These are phyloP conservation scores for Chiridota heheva DNA, from an alignment of 35 echinoderm and acorn worm species.

Conservation along the genomic window DNA sequence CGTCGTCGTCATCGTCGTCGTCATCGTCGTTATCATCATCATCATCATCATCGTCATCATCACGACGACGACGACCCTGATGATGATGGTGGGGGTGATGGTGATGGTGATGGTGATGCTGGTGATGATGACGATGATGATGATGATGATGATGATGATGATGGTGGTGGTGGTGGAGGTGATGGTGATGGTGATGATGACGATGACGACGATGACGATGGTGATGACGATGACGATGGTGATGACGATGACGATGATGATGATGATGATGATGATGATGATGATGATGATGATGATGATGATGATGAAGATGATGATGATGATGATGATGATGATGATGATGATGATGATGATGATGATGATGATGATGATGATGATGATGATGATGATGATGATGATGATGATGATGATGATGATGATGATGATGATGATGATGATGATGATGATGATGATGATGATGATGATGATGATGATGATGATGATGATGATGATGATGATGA, in stretches of 20 bases:
- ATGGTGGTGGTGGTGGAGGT: too few species aligned
- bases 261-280: slow-evolving; percentile 6
- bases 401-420: not conserved
- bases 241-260: not conserved
- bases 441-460: not conserved
- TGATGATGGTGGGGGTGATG: too few species aligned
- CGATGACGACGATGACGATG: not conserved
- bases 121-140: too few species aligned
- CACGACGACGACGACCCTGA: too few species aligned
- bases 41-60: too few species aligned
- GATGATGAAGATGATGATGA: not conserved
- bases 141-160: too few species aligned
- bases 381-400: not conserved
- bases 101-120: too few species aligned
- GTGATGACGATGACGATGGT: not conserved
- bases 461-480: slow-evolving; percentile 6
- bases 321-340: not conserved
- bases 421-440: not conserved
- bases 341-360: not conserved
- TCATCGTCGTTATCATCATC: too few species aligned
- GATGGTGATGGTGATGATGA: too few species aligned
- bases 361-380: slow-evolving; percentile 6
- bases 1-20: too few species aligned
- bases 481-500: slow-evolving; percentile 5
- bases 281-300: slow-evolving; percentile 6